Conservation (phyloP, 2,797 vertebrate genomes). For the Hyperoplus lanceolatus region DNA sequence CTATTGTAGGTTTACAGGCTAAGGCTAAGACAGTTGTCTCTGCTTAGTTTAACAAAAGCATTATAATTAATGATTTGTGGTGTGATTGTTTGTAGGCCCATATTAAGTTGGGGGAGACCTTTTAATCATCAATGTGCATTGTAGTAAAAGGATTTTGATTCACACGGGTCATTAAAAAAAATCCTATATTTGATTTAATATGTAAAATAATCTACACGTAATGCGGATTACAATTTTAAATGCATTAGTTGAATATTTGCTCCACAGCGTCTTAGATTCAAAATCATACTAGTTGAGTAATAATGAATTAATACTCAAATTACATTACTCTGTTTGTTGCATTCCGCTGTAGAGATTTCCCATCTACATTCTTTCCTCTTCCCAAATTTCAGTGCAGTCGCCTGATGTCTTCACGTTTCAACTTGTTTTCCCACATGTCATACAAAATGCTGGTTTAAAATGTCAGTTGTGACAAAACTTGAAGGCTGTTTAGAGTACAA, state of each 20-base stretch:
- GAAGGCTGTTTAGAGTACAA: neutral
- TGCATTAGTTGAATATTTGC: neutral
- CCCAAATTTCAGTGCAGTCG: neutral
- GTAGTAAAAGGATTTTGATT: conserved; percentile 7
- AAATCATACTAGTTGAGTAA: neutral
- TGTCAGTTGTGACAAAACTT: neutral
- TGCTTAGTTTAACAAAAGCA: neutral
- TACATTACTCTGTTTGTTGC: neutral
- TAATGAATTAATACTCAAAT: neutral
- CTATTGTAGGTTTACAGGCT: neutral
- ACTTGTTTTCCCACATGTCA: neutral
- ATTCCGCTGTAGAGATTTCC: neutral
- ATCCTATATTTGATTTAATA: too few relatives aligned
- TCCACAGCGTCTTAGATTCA: neutral
- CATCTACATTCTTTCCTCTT: neutral
- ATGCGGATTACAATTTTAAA: neutral
- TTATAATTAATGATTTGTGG: neutral
- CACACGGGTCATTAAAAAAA: neutral
- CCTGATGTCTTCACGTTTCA: neutral
- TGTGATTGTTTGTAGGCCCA: neutral
- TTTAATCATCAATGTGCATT: neutral
- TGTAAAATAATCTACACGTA: too few relatives aligned
- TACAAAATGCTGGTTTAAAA: neutral
- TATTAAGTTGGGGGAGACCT: neutral
- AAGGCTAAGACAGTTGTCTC: too few relatives aligned